Conservation (phyloP, 2,113 vertebrate genomes). For the Clupea harengus region DNA sequence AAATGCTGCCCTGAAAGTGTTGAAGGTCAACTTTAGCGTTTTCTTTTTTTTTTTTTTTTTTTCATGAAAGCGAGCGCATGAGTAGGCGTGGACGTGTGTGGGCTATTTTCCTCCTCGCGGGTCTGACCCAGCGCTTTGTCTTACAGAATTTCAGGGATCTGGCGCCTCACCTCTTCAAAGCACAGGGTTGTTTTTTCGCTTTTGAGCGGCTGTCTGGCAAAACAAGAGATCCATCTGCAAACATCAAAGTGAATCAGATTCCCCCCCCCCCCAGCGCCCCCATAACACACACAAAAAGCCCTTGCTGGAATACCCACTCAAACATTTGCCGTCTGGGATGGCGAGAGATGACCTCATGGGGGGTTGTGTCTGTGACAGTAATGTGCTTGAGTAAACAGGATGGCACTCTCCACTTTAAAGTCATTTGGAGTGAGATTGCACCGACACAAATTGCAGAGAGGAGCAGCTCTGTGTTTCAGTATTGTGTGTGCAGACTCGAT, state of each 20-base stretch:
- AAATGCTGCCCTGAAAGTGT: neutral
- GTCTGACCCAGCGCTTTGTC: neutral
- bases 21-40: neutral
- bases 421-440: neutral
- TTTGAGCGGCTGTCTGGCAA: slow-evolving; percentile 1
- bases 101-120: neutral
- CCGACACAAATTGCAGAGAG: neutral
- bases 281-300: neutral
- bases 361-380: neutral
- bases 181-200: neutral
- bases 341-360: neutral
- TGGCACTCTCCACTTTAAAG: neutral
- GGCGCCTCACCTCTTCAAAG: neutral
- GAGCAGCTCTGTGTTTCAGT: neutral
- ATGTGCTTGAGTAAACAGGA: neutral
- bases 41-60: neutral
- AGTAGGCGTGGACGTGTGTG: neutral
- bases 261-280: neutral
- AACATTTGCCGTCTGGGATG: neutral
- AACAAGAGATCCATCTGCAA: slow-evolving; percentile 38
- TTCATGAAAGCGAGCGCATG: neutral
- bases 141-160: neutral
- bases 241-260: slow-evolving; percentile 30
- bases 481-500: neutral
- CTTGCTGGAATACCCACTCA: neutral